Evolutionary conservation across 2,888 invertebrate species (phyloP).

Genomic region (Schizaphis graminum): DNA sequence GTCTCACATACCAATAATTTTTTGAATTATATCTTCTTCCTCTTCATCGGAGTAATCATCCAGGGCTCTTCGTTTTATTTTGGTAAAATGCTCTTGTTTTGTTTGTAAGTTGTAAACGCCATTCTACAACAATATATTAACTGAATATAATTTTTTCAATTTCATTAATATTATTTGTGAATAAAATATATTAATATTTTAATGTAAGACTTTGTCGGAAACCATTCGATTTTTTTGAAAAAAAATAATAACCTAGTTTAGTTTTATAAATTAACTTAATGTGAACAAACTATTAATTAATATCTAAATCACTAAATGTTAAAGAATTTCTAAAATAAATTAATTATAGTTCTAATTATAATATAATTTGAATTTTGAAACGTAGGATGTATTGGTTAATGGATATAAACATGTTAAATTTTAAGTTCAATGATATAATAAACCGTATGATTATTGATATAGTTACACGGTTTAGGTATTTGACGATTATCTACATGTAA

Average conservation of each 20-base stretch:
- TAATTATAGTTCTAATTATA: background rate
- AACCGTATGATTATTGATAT: background rate
- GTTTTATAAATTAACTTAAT: background rate
- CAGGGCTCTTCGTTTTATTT: background rate
- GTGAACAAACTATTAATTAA: background rate
- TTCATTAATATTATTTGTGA: background rate
- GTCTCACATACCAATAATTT: conserved; percentile 20
- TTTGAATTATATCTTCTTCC: background rate
- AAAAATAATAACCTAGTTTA: background rate
- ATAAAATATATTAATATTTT: background rate
- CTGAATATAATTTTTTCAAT: background rate
- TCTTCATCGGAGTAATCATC: background rate
- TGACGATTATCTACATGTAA: background rate
- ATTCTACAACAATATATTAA: background rate
- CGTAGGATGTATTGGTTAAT: background rate
- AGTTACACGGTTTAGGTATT: background rate
- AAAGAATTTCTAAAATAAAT: background rate
- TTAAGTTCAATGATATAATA: background rate
- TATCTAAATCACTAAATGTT: background rate
- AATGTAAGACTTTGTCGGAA: background rate
- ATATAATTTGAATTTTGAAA: background rate
- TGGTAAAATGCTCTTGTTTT: background rate
- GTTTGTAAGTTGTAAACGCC: background rate
- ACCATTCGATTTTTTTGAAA: background rate
- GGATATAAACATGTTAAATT: background rate